phyloP scores from a whole-genome alignment of 1,140 invertebrate species.

The Lordiphosa collinella region DNA sequence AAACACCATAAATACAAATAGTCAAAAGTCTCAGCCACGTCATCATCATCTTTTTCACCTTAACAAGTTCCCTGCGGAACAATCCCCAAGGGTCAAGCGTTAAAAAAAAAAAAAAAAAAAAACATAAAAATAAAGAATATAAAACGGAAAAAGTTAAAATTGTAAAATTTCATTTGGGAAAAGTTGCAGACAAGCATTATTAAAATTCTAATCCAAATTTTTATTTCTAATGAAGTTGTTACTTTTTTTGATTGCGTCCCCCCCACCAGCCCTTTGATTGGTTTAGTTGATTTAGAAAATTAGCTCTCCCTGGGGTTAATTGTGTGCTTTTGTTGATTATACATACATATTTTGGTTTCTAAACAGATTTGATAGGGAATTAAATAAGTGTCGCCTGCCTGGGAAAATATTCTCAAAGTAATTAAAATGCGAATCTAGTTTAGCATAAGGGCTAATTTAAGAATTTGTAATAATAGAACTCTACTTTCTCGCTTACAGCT shows the following conservation, averaged over 20 bases:
- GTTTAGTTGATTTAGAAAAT: constrained; percentile 24
- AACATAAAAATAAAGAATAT: constrained; percentile 25
- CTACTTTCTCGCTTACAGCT: background rate
- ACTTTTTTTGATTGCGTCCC: constrained; percentile 13
- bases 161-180: constrained; percentile 60
- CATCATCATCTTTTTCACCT: constrained; percentile 30
- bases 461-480: too few relatives aligned
- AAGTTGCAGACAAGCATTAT: constrained; percentile 60
- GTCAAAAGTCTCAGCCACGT: constrained; percentile 42
- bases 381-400: background rate
- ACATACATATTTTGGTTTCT: constrained; percentile 33
- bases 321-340: constrained; percentile 35
- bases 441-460: too few relatives aligned
- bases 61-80: constrained; percentile 48
- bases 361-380: background rate
- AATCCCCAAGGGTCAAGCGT: constrained; percentile 53
- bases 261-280: constrained; percentile 26
- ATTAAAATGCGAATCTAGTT: too few relatives aligned
- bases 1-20: constrained; percentile 70
- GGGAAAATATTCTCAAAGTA: too few relatives aligned
- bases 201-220: constrained; percentile 41
- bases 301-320: constrained; percentile 23
- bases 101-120: constrained; percentile 42
- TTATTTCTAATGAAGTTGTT: constrained; percentile 45
- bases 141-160: constrained; percentile 23